These are phyloP conservation scores for Troilus luridus DNA, from an alignment of 2,888 invertebrate genomes.

Conservation along the genomic window DNA sequence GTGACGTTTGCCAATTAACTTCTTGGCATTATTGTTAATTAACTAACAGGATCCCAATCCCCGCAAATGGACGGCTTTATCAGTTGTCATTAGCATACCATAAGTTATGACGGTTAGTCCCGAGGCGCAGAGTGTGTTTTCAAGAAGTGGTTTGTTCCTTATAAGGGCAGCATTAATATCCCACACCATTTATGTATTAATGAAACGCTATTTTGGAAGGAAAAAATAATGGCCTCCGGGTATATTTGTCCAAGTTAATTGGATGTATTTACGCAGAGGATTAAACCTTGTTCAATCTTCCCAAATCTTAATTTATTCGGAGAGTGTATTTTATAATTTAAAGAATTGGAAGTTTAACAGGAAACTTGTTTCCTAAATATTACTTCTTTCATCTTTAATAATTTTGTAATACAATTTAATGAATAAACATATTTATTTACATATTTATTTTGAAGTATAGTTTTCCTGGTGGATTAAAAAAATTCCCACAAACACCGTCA, in stretches of 20 bases:
- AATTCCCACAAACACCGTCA: no score
- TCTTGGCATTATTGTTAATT: slow-evolving; percentile 45
- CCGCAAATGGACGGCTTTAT: slow-evolving; percentile 41
- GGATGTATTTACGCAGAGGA: not conserved
- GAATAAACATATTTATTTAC: no score
- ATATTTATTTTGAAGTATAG: no score
- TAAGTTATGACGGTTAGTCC: not conserved
- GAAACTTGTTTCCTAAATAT: not conserved
- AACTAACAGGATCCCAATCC: slow-evolving; percentile 19
- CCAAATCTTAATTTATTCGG: not conserved
- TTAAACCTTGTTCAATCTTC: not conserved
- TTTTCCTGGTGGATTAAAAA: no score
- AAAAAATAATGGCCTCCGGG: not conserved
- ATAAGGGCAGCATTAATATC: not conserved
- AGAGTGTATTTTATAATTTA: not conserved
- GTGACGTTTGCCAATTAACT: slow-evolving; percentile 46
- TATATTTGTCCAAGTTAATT: slow-evolving; percentile 6
- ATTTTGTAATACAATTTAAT: not conserved
- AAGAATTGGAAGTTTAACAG: not conserved
- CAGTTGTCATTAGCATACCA: slow-evolving; percentile 33
- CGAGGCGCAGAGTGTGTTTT: slow-evolving; percentile 15
- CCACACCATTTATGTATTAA: not conserved
- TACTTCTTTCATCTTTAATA: not conserved
- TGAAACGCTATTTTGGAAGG: not conserved
- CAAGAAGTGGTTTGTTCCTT: slow-evolving; percentile 27